These are phyloP conservation scores for Graptemys geographica DNA, from an alignment of 2,797 vertebrate species.

Conservation along the genomic window DNA sequence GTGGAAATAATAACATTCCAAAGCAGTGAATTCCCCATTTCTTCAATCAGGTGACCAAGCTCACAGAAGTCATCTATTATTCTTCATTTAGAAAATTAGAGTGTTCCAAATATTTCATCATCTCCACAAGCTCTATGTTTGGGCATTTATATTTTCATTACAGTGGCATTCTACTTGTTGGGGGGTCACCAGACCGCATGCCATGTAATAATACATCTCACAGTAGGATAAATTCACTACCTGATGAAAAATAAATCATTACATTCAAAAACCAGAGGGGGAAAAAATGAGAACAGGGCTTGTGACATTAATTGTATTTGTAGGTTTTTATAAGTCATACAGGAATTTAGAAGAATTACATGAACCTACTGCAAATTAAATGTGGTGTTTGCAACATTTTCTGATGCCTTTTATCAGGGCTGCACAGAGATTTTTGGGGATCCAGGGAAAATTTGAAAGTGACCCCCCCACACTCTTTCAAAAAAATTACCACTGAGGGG, in stretches of 20 bases:
- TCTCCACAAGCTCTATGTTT: background rate
- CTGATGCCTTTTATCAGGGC: background rate
- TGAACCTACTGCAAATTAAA: background rate
- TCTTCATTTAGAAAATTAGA: background rate
- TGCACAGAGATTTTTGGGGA: background rate
- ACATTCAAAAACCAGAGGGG: background rate
- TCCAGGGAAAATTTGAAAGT: background rate
- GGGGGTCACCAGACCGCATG: background rate
- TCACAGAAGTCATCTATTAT: background rate
- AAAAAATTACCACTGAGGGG: background rate
- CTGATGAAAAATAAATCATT: constrained; percentile 18
- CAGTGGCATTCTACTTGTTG: background rate
- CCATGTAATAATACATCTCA: background rate
- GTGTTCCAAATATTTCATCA: background rate
- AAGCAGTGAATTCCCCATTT: background rate
- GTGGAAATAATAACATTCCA: background rate
- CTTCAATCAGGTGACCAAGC: background rate
- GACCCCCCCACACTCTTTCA: background rate
- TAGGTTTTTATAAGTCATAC: background rate
- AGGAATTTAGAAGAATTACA: background rate
- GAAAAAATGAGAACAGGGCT: background rate
- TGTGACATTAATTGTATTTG: background rate
- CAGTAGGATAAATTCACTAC: background rate
- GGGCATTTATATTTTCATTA: background rate
- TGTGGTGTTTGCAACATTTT: fast-evolving